Conservation (phyloP, 2,888 invertebrate species). For the Erebia ligea region DNA sequence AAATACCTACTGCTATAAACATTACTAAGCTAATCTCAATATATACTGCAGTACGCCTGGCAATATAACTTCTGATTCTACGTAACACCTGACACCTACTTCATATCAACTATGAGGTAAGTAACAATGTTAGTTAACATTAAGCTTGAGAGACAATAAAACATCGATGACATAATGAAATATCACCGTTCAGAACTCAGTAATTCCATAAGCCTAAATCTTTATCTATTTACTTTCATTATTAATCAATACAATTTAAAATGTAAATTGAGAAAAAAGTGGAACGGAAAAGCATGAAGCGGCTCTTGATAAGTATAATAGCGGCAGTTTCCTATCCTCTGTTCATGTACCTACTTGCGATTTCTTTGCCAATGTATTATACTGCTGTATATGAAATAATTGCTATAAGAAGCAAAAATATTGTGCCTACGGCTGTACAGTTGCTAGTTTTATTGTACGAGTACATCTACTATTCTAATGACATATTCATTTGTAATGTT, state of each 20-base stretch:
- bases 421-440: not conserved
- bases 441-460: not conserved
- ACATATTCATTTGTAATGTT: not conserved
- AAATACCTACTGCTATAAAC: not conserved
- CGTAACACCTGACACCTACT: not conserved
- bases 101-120: not conserved
- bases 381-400: not conserved
- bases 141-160: too few relatives aligned
- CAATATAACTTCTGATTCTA: not conserved
- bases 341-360: not conserved
- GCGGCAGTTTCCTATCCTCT: slow-evolving; percentile 13
- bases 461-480: not conserved
- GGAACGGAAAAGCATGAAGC: slow-evolving; percentile 22
- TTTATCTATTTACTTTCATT: not conserved
- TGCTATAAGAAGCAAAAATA: not conserved
- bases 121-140: not conserved
- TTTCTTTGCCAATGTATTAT: not conserved
- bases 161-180: not conserved
- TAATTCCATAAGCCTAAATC: not conserved
- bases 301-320: slow-evolving; percentile 25
- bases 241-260: slow-evolving; percentile 13
- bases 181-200: not conserved
- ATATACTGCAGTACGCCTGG: slow-evolving; percentile 3
- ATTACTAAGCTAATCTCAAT: not conserved
- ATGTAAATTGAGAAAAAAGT: slow-evolving; percentile 24